Evolutionary conservation across 2,113 vertebrate species (phyloP).

Genomic region (Gyps fulvus): DNA sequence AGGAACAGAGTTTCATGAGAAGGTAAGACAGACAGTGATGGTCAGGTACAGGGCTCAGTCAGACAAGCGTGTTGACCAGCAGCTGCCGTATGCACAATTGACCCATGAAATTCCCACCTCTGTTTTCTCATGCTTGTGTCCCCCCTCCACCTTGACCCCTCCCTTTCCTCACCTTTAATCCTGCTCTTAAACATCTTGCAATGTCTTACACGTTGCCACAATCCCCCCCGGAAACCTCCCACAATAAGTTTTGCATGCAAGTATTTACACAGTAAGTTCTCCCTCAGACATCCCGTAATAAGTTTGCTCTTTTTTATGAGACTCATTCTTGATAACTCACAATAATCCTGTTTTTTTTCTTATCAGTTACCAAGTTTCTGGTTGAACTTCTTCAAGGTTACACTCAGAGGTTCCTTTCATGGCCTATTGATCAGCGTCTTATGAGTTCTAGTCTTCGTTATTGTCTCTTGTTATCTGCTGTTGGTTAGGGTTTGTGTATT

Average conservation of each 20-base stretch:
- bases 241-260: background rate
- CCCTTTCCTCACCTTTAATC: background rate
- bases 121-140: background rate
- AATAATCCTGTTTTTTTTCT: background rate
- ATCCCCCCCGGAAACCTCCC: background rate
- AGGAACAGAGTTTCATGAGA: background rate
- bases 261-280: background rate
- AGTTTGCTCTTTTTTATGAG: background rate
- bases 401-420: background rate
- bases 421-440: background rate
- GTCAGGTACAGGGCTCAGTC: background rate
- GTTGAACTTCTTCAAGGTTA: slow-evolving; percentile 51
- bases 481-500: background rate
- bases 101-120: background rate
- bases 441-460: background rate
- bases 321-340: background rate
- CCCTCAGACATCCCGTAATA: background rate
- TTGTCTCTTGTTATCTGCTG: slow-evolving; percentile 25
- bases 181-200: background rate
- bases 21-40: background rate
- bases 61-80: background rate
- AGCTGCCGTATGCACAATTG: background rate
- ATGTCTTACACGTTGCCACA: background rate
- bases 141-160: background rate
- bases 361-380: slow-evolving; percentile 37